Percentiles rank a stretch among this genome's conserved stretches.
Conservation (phyloP, 2,888 invertebrate species). For the Nymphalis urticae region DNA sequence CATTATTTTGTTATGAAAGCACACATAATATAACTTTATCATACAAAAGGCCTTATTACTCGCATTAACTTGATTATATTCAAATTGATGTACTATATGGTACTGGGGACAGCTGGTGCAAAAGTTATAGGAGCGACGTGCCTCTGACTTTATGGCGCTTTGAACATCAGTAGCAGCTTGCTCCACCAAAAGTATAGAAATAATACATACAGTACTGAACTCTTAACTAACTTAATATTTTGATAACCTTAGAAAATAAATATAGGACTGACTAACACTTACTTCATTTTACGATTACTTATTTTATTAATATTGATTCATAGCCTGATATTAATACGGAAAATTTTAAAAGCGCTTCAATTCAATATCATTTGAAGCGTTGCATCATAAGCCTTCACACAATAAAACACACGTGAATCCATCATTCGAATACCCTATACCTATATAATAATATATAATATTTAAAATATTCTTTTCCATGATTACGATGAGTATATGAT, state of each 20-base stretch:
- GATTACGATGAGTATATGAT: no score
- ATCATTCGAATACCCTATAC: no score
- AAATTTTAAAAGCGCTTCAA: no score
- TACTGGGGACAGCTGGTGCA: conserved; percentile 29
- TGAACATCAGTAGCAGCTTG: conserved; percentile 34
- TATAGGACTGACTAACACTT: no score
- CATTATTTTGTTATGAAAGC: neutral
- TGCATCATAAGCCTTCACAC: no score
- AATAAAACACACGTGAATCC: no score
- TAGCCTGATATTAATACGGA: no score
- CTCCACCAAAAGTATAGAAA: conserved; percentile 22
- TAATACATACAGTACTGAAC: conserved; percentile 17
- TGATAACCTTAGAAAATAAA: neutral
- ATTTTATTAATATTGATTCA: no score
- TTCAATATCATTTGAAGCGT: no score
- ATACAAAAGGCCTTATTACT: conserved; percentile 1
- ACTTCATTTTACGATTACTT: no score
- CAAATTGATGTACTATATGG: conserved; percentile 29
- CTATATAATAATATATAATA: no score
- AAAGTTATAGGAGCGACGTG: conserved; percentile 33
- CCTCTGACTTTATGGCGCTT: conserved; percentile 30
- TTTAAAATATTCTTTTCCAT: no score
- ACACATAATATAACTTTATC: neutral
- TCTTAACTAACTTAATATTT: conserved; percentile 2
- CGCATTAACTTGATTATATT: conserved; percentile 27